Conservation (phyloP, 2,797 vertebrate species). For the Sebastes dallii region DNA sequence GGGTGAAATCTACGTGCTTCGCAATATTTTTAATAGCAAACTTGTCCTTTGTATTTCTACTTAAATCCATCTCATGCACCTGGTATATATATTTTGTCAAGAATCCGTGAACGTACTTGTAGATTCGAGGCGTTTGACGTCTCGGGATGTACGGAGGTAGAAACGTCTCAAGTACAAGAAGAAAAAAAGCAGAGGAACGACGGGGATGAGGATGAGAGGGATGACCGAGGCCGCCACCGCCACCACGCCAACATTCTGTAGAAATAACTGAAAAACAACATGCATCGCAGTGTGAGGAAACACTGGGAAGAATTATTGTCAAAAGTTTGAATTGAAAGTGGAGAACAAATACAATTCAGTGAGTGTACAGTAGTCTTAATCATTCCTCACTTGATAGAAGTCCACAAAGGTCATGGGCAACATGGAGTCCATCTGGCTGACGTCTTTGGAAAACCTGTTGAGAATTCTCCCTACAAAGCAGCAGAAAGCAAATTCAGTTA, state of each 20-base stretch:
- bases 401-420: slow-evolving; percentile 88
- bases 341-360: background rate
- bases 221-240: slow-evolving; percentile 85
- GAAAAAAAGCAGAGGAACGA: slow-evolving; percentile 84
- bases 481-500: background rate
- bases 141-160: slow-evolving; percentile 87
- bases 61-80: too few relatives aligned
- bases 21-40: background rate
- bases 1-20: too few relatives aligned
- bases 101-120: slow-evolving; percentile 71
- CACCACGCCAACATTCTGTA: slow-evolving; percentile 77
- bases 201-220: slow-evolving; percentile 86
- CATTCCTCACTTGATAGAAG: slow-evolving; percentile 84
- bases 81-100: background rate
- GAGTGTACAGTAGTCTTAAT: too few relatives aligned
- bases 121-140: slow-evolving; percentile 89
- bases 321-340: background rate
- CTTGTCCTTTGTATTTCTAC: background rate
- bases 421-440: slow-evolving; percentile 88
- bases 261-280: slow-evolving; percentile 30
- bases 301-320: background rate
- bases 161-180: slow-evolving; percentile 84
- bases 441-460: slow-evolving; percentile 91
- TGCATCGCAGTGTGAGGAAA: background rate
- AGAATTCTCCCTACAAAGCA: slow-evolving; percentile 60